Evolutionary conservation across 2,797 vertebrate genomes (phyloP), one percentile per base, ranked within the genome.

Genomic region (Chaunax sp.): DNA sequence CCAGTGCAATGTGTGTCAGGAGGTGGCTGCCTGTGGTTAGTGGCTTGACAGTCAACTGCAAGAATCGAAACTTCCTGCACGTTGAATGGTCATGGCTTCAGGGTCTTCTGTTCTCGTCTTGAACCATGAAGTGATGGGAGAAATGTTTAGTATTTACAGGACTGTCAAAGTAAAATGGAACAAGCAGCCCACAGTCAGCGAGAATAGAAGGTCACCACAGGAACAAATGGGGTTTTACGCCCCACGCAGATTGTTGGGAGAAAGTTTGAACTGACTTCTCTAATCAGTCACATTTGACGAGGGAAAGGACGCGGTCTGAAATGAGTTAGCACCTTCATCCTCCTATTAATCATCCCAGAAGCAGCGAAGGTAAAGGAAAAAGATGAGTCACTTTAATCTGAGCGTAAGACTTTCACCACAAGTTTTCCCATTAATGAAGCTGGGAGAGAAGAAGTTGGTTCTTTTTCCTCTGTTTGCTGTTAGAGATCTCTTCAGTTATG

Each of bases 251-350:
- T 8, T 15, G 19, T 25, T 71, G 67, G 74, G 71, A 65, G 67
- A 62, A 25, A 23, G 38, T 69, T 69, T 75, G 64, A 78, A 64
- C 30, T 75, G 19, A 71, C 67, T 78, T 60, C 14, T 72, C 41
- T 65, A 52, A 84, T 86, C 81, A 82, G 84, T 85, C 84, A 83
- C 68, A 59, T 58, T 43, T 67, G 69, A 79, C 84, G 84, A 90
- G 86, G 76, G 77, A 88, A 83, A 88, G 79, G 85, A 77, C 49
- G 0, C 0, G 14, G 64, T 75, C 64, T 87, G 80, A 90, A 78
- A 88, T 88, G 85, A 89, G 64, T 89, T 71, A 53, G 54, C 59
- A 68, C 6, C 0, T 72, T 71, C 75, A 54, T 83, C 82, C 71
- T 72, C 47, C 45, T 82, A 65, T 77, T 68, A 25, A 19, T 71